phyloP scores from a whole-genome alignment of 2,797 vertebrate genomes.

The Acrossocheilus wenchowensis region DNA sequence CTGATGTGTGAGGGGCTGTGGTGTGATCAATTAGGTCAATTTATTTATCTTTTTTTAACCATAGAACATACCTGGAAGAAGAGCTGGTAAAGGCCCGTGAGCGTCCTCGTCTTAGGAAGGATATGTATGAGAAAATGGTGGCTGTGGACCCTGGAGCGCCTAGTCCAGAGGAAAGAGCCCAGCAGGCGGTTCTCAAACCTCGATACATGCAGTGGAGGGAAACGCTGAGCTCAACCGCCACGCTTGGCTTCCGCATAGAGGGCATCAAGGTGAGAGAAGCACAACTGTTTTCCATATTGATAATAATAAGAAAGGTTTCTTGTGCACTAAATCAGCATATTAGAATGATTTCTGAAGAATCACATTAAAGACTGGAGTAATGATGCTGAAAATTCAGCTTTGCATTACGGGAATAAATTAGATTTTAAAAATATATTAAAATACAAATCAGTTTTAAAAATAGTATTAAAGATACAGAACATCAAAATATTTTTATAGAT shows the following conservation, averaged over 20 bases:
- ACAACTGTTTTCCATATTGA: neutral
- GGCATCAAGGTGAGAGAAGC: constrained; percentile 90
- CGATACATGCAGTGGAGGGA: constrained; percentile 97
- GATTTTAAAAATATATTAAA: neutral
- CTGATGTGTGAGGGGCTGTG: neutral
- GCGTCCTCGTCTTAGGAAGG: constrained; percentile 82
- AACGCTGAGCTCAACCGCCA: constrained; percentile 87
- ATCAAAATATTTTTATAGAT: neutral
- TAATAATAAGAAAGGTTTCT: neutral
- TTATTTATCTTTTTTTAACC: neutral
- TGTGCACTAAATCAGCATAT: neutral
- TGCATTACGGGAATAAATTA: neutral
- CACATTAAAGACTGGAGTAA: neutral
- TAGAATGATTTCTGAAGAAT: neutral
- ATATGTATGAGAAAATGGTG: constrained; percentile 95
- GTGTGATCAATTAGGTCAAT: neutral
- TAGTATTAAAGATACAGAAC: neutral
- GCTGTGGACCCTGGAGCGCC: constrained; percentile 87
- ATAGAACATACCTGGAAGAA: constrained; percentile 91
- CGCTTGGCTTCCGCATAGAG: constrained; percentile 90
- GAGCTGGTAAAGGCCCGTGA: constrained; percentile 87
- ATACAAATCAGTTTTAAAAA: neutral
- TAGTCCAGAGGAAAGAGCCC: constrained; percentile 81
- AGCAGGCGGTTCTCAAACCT: constrained; percentile 86
- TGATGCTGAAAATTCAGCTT: neutral